Percentiles rank a stretch among this genome's conserved stretches.
Conservation (phyloP, 2,113 vertebrate genomes). For the Callipepla californica region DNA sequence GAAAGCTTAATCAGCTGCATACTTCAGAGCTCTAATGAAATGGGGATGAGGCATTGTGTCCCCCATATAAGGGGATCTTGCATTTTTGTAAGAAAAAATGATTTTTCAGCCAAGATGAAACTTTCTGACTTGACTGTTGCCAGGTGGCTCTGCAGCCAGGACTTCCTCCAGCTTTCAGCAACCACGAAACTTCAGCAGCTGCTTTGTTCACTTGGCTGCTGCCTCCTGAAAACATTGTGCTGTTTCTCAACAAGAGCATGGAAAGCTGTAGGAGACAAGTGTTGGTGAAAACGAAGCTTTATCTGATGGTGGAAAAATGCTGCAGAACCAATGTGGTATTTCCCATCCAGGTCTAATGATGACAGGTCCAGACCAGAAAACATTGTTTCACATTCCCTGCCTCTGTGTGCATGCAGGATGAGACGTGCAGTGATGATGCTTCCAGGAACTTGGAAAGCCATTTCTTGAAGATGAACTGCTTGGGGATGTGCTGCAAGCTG, state of each 20-base stretch:
- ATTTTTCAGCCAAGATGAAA: background rate
- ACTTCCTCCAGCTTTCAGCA: background rate
- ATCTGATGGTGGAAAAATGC: background rate
- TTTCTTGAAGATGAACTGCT: background rate
- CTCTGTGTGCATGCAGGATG: background rate
- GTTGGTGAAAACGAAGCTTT: background rate
- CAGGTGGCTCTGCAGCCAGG: background rate
- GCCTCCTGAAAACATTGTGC: background rate
- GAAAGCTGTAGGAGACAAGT: background rate
- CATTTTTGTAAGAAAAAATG: background rate
- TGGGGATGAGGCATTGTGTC: background rate
- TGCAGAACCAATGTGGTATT: background rate
- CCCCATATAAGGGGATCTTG: background rate
- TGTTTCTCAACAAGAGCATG: background rate
- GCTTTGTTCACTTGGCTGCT: background rate
- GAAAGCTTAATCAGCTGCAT: conserved; percentile 29
- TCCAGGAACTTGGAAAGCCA: background rate
- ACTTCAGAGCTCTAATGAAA: background rate
- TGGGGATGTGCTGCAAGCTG: too few relatives aligned
- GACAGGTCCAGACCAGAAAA: background rate
- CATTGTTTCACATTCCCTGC: rapidly evolving
- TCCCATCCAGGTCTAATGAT: rapidly evolving
- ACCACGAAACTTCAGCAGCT: background rate
- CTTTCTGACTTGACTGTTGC: background rate
- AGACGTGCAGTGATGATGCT: background rate